Conservation (phyloP, 2,113 vertebrate genomes). For the Meriones unguiculatus region DNA sequence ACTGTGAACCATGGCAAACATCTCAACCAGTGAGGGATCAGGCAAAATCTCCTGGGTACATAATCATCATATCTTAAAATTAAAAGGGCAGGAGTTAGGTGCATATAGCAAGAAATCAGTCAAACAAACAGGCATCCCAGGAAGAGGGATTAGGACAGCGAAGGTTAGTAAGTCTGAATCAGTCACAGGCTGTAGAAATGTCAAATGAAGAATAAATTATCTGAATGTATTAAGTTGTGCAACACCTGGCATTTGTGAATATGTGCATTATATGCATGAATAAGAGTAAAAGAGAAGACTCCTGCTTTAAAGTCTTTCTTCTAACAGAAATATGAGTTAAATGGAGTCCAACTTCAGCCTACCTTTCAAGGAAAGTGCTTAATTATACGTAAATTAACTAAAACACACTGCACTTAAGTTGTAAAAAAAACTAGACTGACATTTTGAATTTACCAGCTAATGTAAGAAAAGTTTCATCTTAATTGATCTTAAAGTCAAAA, state of each 20-base stretch:
- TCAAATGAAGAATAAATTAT: background rate
- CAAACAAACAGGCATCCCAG: background rate
- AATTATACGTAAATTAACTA: background rate
- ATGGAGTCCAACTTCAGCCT: background rate
- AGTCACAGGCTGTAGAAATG: background rate
- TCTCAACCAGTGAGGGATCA: background rate
- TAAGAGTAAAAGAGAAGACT: background rate
- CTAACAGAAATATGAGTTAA: constrained; percentile 36
- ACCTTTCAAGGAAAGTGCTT: constrained; percentile 11
- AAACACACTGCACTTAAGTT: background rate
- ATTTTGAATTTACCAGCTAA: constrained; percentile 35
- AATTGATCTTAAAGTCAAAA: constrained; percentile 36
- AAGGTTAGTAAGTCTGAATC: background rate
- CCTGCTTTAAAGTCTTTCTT: background rate
- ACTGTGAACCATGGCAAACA: background rate
- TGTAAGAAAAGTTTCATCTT: constrained; percentile 20
- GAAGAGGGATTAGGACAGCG: background rate
- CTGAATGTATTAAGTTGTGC: background rate
- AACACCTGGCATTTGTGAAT: background rate
- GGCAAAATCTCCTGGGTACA: background rate
- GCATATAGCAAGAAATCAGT: background rate
- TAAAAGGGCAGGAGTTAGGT: background rate
- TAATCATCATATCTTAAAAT: background rate
- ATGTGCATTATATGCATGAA: background rate
- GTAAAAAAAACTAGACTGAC: background rate